These are phyloP conservation scores for Ammospiza nelsoni DNA, from an alignment of 2,113 vertebrate genomes.

Conservation along the genomic window DNA sequence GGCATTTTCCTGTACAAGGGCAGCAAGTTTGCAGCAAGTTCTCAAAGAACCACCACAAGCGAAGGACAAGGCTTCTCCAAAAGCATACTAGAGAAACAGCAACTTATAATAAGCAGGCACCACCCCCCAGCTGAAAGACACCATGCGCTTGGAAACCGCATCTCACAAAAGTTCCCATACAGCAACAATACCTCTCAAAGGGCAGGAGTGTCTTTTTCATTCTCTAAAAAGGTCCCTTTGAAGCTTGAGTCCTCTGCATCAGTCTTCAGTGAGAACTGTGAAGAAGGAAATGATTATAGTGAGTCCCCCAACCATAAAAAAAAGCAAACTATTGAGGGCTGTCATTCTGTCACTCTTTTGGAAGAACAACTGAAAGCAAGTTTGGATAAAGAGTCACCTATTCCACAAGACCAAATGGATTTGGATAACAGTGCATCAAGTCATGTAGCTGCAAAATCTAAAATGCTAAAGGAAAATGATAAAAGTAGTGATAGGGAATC, in stretches of 20 bases:
- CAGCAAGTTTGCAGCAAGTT: slow-evolving; percentile 52
- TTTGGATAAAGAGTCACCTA: not conserved
- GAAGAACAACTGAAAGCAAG: slow-evolving; percentile 17
- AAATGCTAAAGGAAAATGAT: slow-evolving; percentile 61
- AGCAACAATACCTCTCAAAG: slow-evolving; percentile 73
- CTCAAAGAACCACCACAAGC: slow-evolving; percentile 40
- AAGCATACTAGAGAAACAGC: slow-evolving; percentile 45
- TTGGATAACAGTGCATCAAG: not conserved
- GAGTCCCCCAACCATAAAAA: slow-evolving; percentile 73
- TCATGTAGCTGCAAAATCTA: slow-evolving; percentile 34
- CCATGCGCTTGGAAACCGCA: slow-evolving; percentile 46
- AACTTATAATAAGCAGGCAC: slow-evolving; percentile 47
- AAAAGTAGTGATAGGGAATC: slow-evolving; percentile 22
- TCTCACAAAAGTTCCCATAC: slow-evolving; percentile 51
- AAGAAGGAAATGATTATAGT: slow-evolving; percentile 80
- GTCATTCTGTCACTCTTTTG: slow-evolving; percentile 47
- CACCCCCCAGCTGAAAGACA: slow-evolving; percentile 44
- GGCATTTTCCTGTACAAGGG: slow-evolving; percentile 71
- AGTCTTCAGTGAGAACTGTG: slow-evolving; percentile 90
- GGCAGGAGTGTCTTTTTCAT: slow-evolving; percentile 92
- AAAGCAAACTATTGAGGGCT: slow-evolving; percentile 69
- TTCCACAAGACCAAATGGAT: slow-evolving; percentile 29
- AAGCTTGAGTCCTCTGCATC: slow-evolving; percentile 95
- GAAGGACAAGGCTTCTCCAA: slow-evolving; percentile 63
- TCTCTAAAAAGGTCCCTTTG: slow-evolving; percentile 89